A percentile compares a stretch with the other conserved stretches of the same genome.
phyloP scores from a whole-genome alignment of 1,140 invertebrate genomes.

The Coboldia fuscipes region DNA sequence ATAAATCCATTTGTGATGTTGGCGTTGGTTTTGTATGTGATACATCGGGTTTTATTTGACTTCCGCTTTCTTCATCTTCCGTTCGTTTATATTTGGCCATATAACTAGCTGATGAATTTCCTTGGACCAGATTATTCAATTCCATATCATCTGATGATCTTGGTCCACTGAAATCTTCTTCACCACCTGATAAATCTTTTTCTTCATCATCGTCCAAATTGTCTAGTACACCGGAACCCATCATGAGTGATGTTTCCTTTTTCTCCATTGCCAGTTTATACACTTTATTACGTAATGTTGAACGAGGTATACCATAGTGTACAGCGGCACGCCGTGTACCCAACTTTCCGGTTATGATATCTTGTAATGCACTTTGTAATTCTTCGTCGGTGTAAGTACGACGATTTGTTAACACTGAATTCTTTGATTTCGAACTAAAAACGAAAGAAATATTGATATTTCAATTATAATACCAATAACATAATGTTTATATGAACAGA shows the following conservation, averaged over 20 bases:
- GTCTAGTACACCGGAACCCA: constrained; percentile 16
- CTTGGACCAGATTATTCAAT: too few species aligned
- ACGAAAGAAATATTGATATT: too few species aligned
- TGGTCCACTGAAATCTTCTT: constrained; percentile 30
- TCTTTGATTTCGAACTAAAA: constrained; percentile 36
- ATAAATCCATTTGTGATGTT: too few species aligned
- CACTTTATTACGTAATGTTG: constrained; percentile 84
- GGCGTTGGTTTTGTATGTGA: too few species aligned
- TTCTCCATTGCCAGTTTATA: constrained; percentile 67
- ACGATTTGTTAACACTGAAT: constrained; percentile 31
- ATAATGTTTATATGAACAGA: too few species aligned
- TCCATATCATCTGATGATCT: not conserved
- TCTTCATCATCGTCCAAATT: constrained; percentile 17
- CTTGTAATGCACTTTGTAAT: constrained; percentile 66
- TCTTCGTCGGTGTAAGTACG: constrained; percentile 81
- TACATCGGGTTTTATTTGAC: too few species aligned
- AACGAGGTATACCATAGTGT: constrained; percentile 86
- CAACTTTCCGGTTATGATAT: constrained; percentile 79
- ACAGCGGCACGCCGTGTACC: constrained; percentile 80
- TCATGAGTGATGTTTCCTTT: constrained; percentile 28
- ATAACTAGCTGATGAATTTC: too few species aligned
- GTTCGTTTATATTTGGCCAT: too few species aligned
- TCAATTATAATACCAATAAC: too few species aligned
- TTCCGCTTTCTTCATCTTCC: too few species aligned
- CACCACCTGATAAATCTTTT: constrained; percentile 36